Evolutionary conservation across 2,113 vertebrate species (phyloP), one percentile per base, ranked within the genome.

Genomic region (Castor canadensis): DNA sequence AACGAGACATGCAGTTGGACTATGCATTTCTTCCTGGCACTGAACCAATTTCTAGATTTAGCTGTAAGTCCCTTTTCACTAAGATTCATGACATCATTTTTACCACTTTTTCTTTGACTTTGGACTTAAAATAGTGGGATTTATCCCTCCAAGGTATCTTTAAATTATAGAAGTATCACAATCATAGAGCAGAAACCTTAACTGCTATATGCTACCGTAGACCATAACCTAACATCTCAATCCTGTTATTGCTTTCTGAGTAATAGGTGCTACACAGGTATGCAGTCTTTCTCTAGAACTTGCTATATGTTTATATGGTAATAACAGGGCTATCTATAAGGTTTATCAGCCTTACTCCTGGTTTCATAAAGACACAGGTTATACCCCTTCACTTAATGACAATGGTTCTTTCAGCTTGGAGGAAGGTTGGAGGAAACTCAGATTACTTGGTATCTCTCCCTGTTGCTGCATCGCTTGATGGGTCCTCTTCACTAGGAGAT

Each of bases 201-300:
- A 92, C 97, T 95, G 98, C 91, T 93, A 47, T 89, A 54, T 81
- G 85, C 93, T 97, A 94, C 95, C 93, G 82, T 89, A 89, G 93
- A 97, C 93, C 77, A 49, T 90, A 47, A 58, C 30, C 64, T 73
- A 75, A 92, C 90, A 84, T 91, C 87, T 95, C 93, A 91, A 94
- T 95, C 93, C 76, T 96, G 19, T 43, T 96, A 75, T 40, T 97
- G 77, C 40, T 11, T 96, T 96, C 87, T 52, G 87, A 97, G 95
- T 96, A 97, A 97, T 97, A 98, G 98, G 98, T 98, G 98, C 98
- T 98, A 97, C 47, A 93, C 88, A 82, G 71, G 93, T 89, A 87
- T 94, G 96, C 96, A 93, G 95, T 91, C 87, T 62, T 89, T 87
- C 60, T 79, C 84, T 80, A 86, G 91, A 72, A 81, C 82, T 91